These are phyloP conservation scores for Conopomorpha cramerella DNA, from an alignment of 1,140 invertebrate species.

Conservation along the genomic window DNA sequence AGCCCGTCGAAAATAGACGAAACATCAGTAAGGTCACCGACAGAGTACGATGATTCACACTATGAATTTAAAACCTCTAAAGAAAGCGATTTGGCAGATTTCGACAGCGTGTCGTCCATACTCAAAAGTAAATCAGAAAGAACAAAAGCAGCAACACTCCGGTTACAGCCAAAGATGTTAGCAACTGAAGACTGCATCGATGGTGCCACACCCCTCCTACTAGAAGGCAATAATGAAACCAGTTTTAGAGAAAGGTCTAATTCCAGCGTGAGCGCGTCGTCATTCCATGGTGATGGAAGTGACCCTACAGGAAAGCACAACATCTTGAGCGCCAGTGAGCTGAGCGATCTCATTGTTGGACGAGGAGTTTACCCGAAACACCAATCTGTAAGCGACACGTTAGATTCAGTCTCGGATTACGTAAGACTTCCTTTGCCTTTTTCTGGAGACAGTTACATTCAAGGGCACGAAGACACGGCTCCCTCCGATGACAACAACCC, in stretches of 20 bases:
- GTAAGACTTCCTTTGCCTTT: conserved; percentile 77
- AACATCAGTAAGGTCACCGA: conserved; percentile 33
- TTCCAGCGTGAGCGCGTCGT: conserved; percentile 75
- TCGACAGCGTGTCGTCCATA: conserved; percentile 51
- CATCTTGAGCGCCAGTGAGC: conserved; percentile 75
- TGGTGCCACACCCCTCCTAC: conserved; percentile 26
- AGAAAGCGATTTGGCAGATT: conserved; percentile 48
- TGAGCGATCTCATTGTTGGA: conserved; percentile 81
- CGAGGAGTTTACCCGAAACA: conserved; percentile 74
- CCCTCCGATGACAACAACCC: conserved; percentile 56
- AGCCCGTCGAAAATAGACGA: conserved; percentile 36
- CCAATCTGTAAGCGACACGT: conserved; percentile 79
- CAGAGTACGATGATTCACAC: conserved; percentile 51
- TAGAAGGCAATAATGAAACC: conserved; percentile 23
- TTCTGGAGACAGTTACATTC: conserved; percentile 60
- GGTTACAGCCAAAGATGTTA: conserved; percentile 16
- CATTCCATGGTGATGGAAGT: conserved; percentile 83
- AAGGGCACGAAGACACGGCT: conserved; percentile 57
- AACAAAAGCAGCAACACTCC: conserved; percentile 17
- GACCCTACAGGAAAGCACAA: conserved; percentile 80
- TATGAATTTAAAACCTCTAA: conserved; percentile 55
- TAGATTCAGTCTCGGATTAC: conserved; percentile 88
- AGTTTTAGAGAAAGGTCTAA: conserved; percentile 69
- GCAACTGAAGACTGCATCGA: conserved; percentile 57
- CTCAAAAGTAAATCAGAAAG: conserved; percentile 43